Evolutionary conservation across 1,140 invertebrate genomes (phyloP), one percentile per base, ranked within the genome.

Genomic region (Sinonovacula constricta): DNA sequence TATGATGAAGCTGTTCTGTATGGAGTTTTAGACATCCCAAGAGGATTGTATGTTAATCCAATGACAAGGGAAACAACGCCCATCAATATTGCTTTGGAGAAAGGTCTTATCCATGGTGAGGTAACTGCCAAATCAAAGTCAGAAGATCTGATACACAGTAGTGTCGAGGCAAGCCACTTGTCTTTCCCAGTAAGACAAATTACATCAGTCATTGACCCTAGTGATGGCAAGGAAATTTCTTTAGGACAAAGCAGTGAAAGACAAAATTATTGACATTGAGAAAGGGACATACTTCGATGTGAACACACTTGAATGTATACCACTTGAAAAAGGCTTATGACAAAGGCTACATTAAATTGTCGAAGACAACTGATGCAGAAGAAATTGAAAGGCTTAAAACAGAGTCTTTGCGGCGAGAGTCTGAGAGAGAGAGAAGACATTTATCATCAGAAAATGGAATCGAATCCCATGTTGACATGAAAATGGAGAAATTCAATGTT

Each of bases 1-100:
- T 95, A 98, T 33, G 94, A 94, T 36, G 94, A 98, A 91, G 97
- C 97, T 2, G 92, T 99, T 0, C 92, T 95, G 57, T 92, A 95
- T 82, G 96, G 96, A 59, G 93, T 99, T 63, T 90, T 99, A 70
- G 96, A 98, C 92, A 92, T 94, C 1, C 91, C 94, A 1, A 94
- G 94, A 71, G 95, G 96, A 31, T 45, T 84, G 0, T 91, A 91
- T 56, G 92, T 93, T 59, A 96, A 98, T 92, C 95, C 96, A 2
- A 92, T 95, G 24, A 98, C 95, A 18, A 93, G 94, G 10, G 93
- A 97, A 86, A 90, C 91, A 10, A 93, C 92, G 68, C 86, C 91
- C 30, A 91, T 91, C 18, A 86, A 84, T 30, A 63, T 84, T 39
- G 91, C 91, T 39, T 79, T 91, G 45, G 87, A 91, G 62, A 87